Evolutionary conservation across 2,113 vertebrate species (phyloP).

Genomic region (Sterrhoptilus dennistouni): DNA sequence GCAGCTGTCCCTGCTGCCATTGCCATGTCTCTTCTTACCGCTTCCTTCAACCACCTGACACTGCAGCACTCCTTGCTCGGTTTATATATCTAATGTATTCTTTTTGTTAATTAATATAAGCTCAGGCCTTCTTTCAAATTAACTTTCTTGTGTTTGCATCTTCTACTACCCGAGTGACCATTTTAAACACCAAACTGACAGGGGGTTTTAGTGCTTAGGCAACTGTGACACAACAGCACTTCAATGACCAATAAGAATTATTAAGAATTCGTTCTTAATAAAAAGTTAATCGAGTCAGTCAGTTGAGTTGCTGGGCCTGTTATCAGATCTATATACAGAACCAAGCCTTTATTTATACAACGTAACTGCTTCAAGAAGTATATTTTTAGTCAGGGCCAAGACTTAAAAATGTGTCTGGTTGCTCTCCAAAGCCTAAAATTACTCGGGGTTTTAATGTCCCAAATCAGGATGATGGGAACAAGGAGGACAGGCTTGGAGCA

Average conservation of each 20-base stretch:
- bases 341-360: not conserved
- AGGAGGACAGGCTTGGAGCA: not conserved
- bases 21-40: not conserved
- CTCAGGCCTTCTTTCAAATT: not conserved
- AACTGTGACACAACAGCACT: accelerated
- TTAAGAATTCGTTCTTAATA: not conserved
- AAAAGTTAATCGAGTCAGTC: not conserved
- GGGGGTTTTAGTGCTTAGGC: not conserved
- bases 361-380: not conserved
- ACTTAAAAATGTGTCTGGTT: not conserved
- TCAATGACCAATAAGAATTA: not conserved
- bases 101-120: not conserved
- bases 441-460: not conserved
- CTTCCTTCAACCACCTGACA: not conserved
- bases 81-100: no score
- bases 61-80: not conserved
- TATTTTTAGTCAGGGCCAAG: constrained; percentile 9
- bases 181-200: not conserved
- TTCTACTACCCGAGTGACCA: not conserved
- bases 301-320: not conserved
- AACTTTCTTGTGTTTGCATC: not conserved
- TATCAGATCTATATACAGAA: not conserved
- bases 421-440: not conserved
- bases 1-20: not conserved
- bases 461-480: not conserved